Conservation (phyloP, 30 jellyfish, hydroid and myxozoan genomes). For the Haliclystus octoradiatus region DNA sequence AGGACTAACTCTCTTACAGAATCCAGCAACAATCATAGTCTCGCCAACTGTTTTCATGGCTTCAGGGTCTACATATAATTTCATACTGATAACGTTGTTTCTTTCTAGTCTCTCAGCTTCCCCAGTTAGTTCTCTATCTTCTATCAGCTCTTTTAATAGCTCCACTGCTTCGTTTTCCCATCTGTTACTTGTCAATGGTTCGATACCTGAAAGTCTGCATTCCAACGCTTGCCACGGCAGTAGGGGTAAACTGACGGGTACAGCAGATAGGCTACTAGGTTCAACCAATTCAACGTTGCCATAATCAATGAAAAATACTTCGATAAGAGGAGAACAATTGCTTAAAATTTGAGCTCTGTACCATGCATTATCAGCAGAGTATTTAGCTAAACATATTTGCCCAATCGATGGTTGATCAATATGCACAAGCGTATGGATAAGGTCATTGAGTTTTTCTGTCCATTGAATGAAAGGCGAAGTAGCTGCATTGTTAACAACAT, state of each 20-base stretch:
- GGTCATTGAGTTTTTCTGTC: slow-evolving; percentile 43
- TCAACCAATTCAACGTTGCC: slow-evolving; percentile 59
- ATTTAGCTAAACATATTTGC: slow-evolving; percentile 27
- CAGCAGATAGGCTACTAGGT: slow-evolving; percentile 14
- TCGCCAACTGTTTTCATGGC: slow-evolving; percentile 51
- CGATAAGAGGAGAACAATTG: slow-evolving; percentile 17
- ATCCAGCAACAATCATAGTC: slow-evolving; percentile 77
- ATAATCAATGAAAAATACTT: slow-evolving; percentile 60
- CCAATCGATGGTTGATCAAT: slow-evolving; percentile 22
- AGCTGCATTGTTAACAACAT: slow-evolving; percentile 46
- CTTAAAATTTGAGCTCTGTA: slow-evolving; percentile 28
- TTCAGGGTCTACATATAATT: slow-evolving; percentile 43
- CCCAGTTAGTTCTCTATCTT: slow-evolving; percentile 65
- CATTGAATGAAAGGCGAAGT: slow-evolving; percentile 46
- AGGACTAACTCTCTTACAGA: slow-evolving; percentile 39
- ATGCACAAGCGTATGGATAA: slow-evolving; percentile 6
- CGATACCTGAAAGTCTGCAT: slow-evolving; percentile 63
- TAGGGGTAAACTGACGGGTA: slow-evolving; percentile 25
- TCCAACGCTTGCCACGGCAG: slow-evolving; percentile 79
- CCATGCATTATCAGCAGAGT: slow-evolving; percentile 13
- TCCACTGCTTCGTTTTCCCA: slow-evolving; percentile 48
- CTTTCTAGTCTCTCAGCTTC: slow-evolving; percentile 47
- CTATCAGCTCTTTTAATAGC: slow-evolving; percentile 55
- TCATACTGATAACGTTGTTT: slow-evolving; percentile 36
- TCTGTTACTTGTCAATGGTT: slow-evolving; percentile 75